Conservation (phyloP, 2,888 invertebrate species). For the Tromatobia lineatoria region DNA sequence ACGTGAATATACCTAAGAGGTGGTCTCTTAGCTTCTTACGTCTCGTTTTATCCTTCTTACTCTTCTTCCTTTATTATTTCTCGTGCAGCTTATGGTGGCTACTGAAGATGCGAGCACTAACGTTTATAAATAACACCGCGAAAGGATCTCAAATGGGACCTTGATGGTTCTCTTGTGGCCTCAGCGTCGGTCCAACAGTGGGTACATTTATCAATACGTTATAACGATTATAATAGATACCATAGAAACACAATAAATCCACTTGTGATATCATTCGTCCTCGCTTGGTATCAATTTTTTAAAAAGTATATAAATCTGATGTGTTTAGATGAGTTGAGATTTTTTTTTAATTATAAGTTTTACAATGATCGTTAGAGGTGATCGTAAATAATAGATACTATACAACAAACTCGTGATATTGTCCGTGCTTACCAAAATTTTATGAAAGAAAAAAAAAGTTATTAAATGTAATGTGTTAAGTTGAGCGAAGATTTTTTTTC, state of each 20-base stretch:
- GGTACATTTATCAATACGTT: constrained; percentile 27
- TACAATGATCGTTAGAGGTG: no score
- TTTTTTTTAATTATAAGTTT: no score
- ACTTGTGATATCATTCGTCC: not conserved
- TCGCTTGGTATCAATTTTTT: not conserved
- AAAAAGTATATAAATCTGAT: not conserved
- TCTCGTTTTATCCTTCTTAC: constrained; percentile 17
- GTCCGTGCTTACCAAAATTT: no score
- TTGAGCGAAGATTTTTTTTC: not conserved
- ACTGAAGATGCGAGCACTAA: constrained; percentile 16
- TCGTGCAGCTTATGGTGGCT: constrained; percentile 1
- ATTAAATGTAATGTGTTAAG: no score
- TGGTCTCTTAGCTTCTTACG: constrained; percentile 55
- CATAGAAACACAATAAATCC: not conserved
- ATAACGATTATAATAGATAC: not conserved
- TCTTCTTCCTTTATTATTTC: constrained; percentile 22
- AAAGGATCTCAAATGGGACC: constrained; percentile 72
- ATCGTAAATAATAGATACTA: no score
- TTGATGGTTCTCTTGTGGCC: constrained; percentile 63
- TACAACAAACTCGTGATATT: no score
- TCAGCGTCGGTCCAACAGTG: not conserved
- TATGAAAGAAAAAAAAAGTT: no score
- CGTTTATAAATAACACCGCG: constrained; percentile 74
- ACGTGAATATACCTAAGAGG: constrained; percentile 61
- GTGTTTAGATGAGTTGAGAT: not conserved